Base-by-base conservation (phyloP, 1,140 invertebrate species). In the Araneus ventricosus region DNA sequence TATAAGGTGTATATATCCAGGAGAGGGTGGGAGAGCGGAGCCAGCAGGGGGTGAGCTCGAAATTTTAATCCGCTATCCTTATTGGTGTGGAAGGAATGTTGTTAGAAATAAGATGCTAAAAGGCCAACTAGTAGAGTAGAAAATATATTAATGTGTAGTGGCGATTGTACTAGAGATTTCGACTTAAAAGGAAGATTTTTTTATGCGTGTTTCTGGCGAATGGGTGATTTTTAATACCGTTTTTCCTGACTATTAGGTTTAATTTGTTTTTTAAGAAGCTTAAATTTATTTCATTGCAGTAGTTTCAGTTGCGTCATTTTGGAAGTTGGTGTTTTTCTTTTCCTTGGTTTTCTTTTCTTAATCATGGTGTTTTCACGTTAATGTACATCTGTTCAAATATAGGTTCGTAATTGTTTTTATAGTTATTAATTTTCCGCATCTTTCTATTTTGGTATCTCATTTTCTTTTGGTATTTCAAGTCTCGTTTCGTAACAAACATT, bases 61-160 rank as follows among this genome's bases (percentile, higher is more conserved):
- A 93, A 93, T 93, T 67, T 93, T 93, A 88, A 93, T 88, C 92
- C 61, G 34, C 75, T 45, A 24, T 27, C 30, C 67, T 90, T 82
- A 59, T 90, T 41, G 88, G 24, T 52, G 41, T 20, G 84, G 34
- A 86, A 67, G 10, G 63, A 27, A 27, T 67, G 6, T 14, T n/a
- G n/a, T 27, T 14, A 8, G 27, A 27, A 67, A 79, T 82, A 82
- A 61, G 52, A 61, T 82, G 88, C 75, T 82, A 39, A 89, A 89
- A 89, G 45, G 27, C 37, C 87, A 34, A 70, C n/a, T 39, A 79
- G n/a, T 39, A 45, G 67, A 79, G 57, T 89, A 57, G 39, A 88
- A 79, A 79, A 89, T 24, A 30, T 14, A 79, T 79, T 89, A 52
- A 79, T 89, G 67, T 27, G 24, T 70, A 41, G 8, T 79, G 27